A percentile compares a stretch with the other conserved stretches of the same genome.
Evolutionary conservation across 2,888 invertebrate species (phyloP).

Genomic region (Himalopsyche anomala): DNA sequence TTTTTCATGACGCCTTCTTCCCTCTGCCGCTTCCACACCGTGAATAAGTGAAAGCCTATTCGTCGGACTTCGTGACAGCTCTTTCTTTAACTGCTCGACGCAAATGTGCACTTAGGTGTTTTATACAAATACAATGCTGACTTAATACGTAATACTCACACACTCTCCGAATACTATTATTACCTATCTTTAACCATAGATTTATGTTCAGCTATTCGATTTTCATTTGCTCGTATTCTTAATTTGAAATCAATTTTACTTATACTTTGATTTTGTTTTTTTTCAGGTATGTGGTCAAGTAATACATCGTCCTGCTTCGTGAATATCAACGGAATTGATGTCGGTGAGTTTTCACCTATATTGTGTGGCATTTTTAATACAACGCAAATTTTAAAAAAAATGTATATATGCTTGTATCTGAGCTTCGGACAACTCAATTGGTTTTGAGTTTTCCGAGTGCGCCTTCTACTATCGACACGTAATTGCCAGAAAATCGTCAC

Average conservation of each 20-base stretch:
- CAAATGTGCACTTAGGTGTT: conserved; percentile 33
- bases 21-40: background rate
- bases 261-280: background rate
- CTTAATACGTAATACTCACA: background rate
- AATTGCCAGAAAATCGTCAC: too few relatives aligned
- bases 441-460: too few relatives aligned
- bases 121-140: background rate
- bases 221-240: background rate
- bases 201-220: background rate
- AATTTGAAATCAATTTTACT: conserved; percentile 4
- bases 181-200: background rate
- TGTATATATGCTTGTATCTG: too few relatives aligned
- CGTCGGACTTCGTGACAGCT: conserved; percentile 40
- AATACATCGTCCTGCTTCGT: conserved; percentile 38
- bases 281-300: conserved; percentile 36
- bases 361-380: background rate
- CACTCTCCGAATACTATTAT: background rate
- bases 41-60: conserved; percentile 31
- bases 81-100: conserved; percentile 39
- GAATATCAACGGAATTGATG: conserved; percentile 11
- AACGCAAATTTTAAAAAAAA: background rate
- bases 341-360: conserved; percentile 35
- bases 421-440: too few relatives aligned
- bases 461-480: too few relatives aligned
- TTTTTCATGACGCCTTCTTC: conserved; percentile 29